Conservation (phyloP, 2,888 invertebrate species). For the Melieria picta region DNA sequence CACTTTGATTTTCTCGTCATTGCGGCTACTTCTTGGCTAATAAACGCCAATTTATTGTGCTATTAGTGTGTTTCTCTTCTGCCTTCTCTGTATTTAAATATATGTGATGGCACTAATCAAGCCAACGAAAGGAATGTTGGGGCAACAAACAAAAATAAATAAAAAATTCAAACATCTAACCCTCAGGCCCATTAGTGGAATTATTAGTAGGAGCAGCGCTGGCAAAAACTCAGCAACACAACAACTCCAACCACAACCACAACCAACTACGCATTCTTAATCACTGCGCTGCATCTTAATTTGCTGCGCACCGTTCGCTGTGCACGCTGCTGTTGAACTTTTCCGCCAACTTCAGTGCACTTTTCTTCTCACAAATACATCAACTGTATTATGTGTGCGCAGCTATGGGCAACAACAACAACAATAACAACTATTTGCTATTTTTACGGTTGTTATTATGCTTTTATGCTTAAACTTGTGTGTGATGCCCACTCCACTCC, state of each 20-base stretch:
- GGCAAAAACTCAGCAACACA: not conserved
- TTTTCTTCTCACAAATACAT: too few species aligned
- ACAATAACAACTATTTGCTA: not conserved
- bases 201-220: slow-evolving; percentile 24
- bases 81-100: not conserved
- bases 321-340: not conserved
- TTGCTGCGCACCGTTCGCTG: slow-evolving; percentile 9
- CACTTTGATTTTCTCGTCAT: slow-evolving; percentile 24
- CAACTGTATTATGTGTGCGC: too few species aligned
- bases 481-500: too few species aligned
- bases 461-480: not conserved
- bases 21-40: slow-evolving; percentile 28
- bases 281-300: slow-evolving; percentile 29
- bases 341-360: too few species aligned
- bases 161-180: slow-evolving; percentile 21
- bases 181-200: slow-evolving; percentile 29
- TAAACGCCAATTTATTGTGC: slow-evolving; percentile 29
- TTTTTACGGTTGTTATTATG: not conserved
- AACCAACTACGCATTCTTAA: slow-evolving; percentile 17
- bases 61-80: not conserved
- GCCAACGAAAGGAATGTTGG: too few species aligned
- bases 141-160: not conserved
- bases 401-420: too few species aligned
- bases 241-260: not conserved
- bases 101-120: too few species aligned